Evolutionary conservation across 2,797 vertebrate species (phyloP).

Genomic region (Furcifer pardalis): DNA sequence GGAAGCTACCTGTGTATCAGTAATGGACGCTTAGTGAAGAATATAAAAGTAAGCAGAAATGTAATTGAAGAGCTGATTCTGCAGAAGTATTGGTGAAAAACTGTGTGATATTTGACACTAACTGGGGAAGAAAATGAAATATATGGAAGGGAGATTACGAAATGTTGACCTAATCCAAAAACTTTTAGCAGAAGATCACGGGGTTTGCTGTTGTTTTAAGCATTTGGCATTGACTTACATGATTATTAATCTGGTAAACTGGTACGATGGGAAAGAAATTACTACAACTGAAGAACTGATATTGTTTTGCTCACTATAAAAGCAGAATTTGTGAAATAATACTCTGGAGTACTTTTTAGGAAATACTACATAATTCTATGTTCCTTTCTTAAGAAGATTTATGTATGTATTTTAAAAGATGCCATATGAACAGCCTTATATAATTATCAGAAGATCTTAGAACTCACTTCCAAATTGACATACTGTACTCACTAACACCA

Average conservation of each 20-base stretch:
- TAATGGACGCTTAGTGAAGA: slow-evolving; percentile 5
- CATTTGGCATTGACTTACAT: not conserved
- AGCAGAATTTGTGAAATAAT: not conserved
- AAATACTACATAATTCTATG: not conserved
- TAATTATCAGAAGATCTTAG: not conserved
- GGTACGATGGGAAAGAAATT: not conserved
- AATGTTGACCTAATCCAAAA: not conserved
- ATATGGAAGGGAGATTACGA: not conserved
- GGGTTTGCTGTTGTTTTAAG: too few species aligned
- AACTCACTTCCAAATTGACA: not conserved
- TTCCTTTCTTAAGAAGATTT: not conserved
- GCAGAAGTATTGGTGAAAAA: not conserved
- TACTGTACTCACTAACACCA: not conserved
- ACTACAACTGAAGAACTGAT: not conserved
- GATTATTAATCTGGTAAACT: not conserved
- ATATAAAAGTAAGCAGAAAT: not conserved
- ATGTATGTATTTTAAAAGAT: not conserved
- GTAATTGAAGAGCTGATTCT: not conserved
- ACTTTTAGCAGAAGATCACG: not conserved
- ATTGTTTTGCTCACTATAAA: not conserved
- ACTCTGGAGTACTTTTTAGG: not conserved
- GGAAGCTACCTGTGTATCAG: not conserved
- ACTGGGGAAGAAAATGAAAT: not conserved
- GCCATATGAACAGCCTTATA: not conserved
- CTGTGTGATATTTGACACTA: not conserved